Evolutionary conservation across 2,113 vertebrate species (phyloP).

Genomic region (Sinocyclocheilus anshuiensis): DNA sequence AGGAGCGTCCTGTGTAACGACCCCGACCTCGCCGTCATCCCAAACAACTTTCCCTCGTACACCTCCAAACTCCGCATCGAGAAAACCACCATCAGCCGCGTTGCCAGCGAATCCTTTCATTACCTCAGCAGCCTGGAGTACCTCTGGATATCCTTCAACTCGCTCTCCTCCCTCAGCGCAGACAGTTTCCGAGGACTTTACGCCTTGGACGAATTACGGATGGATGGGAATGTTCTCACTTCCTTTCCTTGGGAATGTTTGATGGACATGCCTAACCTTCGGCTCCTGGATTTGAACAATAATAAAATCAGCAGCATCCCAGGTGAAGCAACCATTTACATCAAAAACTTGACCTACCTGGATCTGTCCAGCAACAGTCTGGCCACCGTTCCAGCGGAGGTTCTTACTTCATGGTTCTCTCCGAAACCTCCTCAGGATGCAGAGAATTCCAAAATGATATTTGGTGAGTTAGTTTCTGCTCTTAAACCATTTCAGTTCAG

Average conservation of each 20-base stretch:
- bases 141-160: constrained; percentile 95
- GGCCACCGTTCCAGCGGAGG: constrained; percentile 80
- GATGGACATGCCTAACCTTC: constrained; percentile 81
- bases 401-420: constrained; percentile 85
- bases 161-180: constrained; percentile 75
- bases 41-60: constrained; percentile 84
- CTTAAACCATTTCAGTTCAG: neutral
- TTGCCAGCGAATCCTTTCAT: constrained; percentile 83
- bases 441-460: constrained; percentile 82
- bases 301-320: constrained; percentile 84
- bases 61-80: constrained; percentile 88
- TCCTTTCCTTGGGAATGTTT: constrained; percentile 91
- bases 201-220: constrained; percentile 85
- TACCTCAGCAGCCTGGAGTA: constrained; percentile 84
- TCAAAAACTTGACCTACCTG: constrained; percentile 90
- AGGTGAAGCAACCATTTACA: constrained; percentile 76
- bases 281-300: constrained; percentile 91
- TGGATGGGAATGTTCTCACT: constrained; percentile 86
- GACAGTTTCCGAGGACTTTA: constrained; percentile 84
- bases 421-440: constrained; percentile 76
- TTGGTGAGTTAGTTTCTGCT: constrained; percentile 80
- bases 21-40: constrained; percentile 85
- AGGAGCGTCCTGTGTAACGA: constrained; percentile 93
- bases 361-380: constrained; percentile 94
- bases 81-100: constrained; percentile 84